A percentile compares a stretch with the other conserved stretches of the same genome.
These are phyloP conservation scores for Drosophila paracracens DNA, from an alignment of 2,888 invertebrate genomes.

Conservation along the genomic window DNA sequence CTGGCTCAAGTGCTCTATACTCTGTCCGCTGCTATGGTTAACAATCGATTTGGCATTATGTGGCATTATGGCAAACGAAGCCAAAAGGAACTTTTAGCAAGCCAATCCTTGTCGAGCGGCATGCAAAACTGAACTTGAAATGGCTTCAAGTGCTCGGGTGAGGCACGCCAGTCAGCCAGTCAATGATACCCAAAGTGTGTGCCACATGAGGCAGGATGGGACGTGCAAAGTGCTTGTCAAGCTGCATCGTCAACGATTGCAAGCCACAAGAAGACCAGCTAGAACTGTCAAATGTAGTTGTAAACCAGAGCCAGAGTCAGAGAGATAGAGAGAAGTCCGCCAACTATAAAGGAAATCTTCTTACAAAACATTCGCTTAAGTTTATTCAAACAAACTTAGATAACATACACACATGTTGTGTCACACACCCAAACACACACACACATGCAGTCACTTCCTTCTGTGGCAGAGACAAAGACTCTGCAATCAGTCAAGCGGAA, in stretches of 20 bases:
- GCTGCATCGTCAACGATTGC: slow-evolving; percentile 48
- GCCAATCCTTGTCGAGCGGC: slow-evolving; percentile 47
- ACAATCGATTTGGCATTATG: slow-evolving; percentile 81
- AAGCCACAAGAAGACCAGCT: slow-evolving; percentile 19
- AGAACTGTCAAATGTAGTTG: slow-evolving; percentile 54
- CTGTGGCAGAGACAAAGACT: slow-evolving; percentile 74
- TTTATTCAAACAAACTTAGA: slow-evolving; percentile 82
- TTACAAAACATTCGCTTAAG: slow-evolving; percentile 81
- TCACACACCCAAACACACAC: slow-evolving; percentile 16
- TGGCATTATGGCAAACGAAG: slow-evolving; percentile 72
- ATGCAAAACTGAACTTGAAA: slow-evolving; percentile 73
- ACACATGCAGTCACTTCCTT: slow-evolving; percentile 17
- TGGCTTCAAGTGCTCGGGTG: slow-evolving; percentile 35
- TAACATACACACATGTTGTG: slow-evolving; percentile 58
- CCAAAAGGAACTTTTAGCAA: slow-evolving; percentile 34
- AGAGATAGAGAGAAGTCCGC: background rate
- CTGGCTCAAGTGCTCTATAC: slow-evolving; percentile 11
- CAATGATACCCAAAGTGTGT: slow-evolving; percentile 53
- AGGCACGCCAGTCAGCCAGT: slow-evolving; percentile 46
- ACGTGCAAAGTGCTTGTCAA: slow-evolving; percentile 22
- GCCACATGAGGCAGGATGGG: slow-evolving; percentile 22
- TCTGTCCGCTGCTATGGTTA: slow-evolving; percentile 51
- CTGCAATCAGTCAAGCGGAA: slow-evolving; percentile 80
- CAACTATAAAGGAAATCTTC: slow-evolving; percentile 79
- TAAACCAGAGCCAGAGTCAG: slow-evolving; percentile 41